Percentiles rank a stretch among this genome's conserved stretches.
Evolutionary conservation across 2,113 vertebrate species (phyloP).

Genomic region (Stomatorhinus ivindoensis): DNA sequence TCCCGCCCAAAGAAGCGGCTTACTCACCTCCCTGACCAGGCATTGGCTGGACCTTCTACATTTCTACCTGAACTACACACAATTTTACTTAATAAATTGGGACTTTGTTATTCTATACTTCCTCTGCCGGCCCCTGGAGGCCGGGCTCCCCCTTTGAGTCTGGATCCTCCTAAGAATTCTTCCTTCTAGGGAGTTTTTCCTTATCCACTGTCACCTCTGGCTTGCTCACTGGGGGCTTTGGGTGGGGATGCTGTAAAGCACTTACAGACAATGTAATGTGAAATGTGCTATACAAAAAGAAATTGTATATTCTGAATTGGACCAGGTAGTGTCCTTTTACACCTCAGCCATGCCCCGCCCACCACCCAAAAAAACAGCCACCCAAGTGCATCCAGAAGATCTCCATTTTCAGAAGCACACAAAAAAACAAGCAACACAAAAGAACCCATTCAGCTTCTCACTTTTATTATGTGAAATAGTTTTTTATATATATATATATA

Average conservation of each 20-base stretch:
- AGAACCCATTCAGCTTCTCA: constrained; percentile 9
- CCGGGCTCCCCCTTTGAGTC: not conserved
- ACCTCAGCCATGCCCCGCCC: not conserved
- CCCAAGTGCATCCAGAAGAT: not conserved
- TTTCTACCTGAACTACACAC: not conserved
- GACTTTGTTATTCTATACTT: not conserved
- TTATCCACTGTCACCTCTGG: not conserved
- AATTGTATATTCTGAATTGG: not conserved
- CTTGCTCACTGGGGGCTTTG: not conserved
- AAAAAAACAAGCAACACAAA: not conserved
- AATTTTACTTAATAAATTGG: not conserved
- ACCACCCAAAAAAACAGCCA: not conserved
- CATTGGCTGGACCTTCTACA: not conserved
- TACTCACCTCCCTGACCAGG: not conserved
- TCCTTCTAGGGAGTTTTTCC: not conserved
- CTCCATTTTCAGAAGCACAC: not conserved
- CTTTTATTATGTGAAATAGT: constrained; percentile 50
- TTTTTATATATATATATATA: constrained; percentile 34
- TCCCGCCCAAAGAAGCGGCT: not conserved
- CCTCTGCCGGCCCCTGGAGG: not conserved
- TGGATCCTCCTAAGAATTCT: not conserved
- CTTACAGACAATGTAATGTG: not conserved
- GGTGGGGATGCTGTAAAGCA: not conserved
- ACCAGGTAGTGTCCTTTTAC: not conserved
- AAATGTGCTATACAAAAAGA: not conserved